These are phyloP conservation scores for Myotis vivesi DNA, from an alignment of 2,797 vertebrate species.

Conservation along the genomic window DNA sequence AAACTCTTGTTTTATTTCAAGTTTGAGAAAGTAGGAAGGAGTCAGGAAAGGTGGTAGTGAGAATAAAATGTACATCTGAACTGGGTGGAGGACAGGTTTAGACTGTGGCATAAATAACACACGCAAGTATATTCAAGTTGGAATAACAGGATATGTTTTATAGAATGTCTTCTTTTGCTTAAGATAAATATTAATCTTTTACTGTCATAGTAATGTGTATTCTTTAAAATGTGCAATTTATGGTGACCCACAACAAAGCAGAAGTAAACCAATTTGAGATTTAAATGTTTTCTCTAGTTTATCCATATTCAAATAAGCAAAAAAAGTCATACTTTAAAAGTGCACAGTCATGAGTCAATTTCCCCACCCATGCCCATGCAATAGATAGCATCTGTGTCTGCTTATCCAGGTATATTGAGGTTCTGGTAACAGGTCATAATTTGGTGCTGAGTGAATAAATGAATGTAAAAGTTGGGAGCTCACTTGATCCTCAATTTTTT, in stretches of 20 bases:
- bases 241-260: background rate
- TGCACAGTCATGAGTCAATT: background rate
- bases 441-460: constrained; percentile 8
- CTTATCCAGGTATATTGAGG: background rate
- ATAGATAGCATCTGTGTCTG: background rate
- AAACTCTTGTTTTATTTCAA: constrained; percentile 15
- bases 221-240: background rate
- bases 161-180: background rate
- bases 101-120: background rate
- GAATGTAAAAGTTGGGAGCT: background rate
- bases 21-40: background rate
- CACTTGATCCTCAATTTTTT: background rate
- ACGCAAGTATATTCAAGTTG: background rate
- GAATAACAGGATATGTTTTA: background rate
- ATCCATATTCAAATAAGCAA: background rate
- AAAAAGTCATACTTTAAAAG: background rate
- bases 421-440: background rate
- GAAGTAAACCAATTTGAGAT: background rate
- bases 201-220: background rate
- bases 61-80: background rate
- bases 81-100: background rate
- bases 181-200: background rate
- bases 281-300: constrained; percentile 15
- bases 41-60: background rate
- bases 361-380: background rate